Conservation (phyloP, 2,888 invertebrate genomes). For the Spisula solida region DNA sequence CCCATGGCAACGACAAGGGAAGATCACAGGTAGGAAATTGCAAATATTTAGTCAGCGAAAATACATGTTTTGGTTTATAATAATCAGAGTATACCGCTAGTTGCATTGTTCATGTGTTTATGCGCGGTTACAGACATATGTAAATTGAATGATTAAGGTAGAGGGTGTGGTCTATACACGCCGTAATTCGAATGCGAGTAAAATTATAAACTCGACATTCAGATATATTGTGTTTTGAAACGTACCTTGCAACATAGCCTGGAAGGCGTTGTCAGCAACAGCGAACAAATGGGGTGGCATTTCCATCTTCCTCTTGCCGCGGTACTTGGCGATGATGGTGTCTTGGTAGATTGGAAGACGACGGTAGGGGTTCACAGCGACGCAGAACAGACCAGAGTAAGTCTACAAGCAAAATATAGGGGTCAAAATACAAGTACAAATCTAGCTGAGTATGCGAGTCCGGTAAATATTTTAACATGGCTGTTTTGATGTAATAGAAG, state of each 20-base stretch:
- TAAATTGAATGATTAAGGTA: too few relatives aligned
- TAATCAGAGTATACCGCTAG: too few relatives aligned
- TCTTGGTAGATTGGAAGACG: slow-evolving; percentile 99
- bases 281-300: slow-evolving; percentile 99
- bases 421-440: too few relatives aligned
- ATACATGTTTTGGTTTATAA: too few relatives aligned
- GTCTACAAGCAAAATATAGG: slow-evolving; percentile 91
- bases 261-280: slow-evolving; percentile 99
- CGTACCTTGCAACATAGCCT: slow-evolving; percentile 99
- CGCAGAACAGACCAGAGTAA: slow-evolving; percentile 99
- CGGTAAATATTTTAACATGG: too few relatives aligned
- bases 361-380: slow-evolving; percentile 99
- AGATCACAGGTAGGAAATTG: background rate
- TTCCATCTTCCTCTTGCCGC: slow-evolving; percentile 99
- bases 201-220: too few relatives aligned
- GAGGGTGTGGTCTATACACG: too few relatives aligned
- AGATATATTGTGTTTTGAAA: background rate
- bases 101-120: too few relatives aligned
- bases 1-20: background rate
- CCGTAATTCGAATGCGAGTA: too few relatives aligned
- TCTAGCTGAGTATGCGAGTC: too few relatives aligned
- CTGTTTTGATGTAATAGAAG: too few relatives aligned
- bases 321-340: slow-evolving; percentile 98
- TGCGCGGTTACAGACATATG: too few relatives aligned
- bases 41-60: background rate